Evolutionary conservation across 1,140 invertebrate species (phyloP).

Genomic region (Lucilia sericata): DNA sequence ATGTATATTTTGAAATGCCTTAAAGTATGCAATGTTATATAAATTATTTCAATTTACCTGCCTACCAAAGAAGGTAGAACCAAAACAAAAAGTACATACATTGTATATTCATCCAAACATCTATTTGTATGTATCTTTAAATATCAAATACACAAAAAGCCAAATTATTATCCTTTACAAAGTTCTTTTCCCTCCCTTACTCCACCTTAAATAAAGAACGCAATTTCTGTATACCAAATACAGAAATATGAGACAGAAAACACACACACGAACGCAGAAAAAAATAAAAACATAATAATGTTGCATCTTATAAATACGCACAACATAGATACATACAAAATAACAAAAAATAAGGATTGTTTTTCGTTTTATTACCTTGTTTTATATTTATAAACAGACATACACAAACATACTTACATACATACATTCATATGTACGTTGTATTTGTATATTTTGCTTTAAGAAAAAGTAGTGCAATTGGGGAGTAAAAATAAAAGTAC

Average conservation of each 20-base stretch:
- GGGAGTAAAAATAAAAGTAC: background rate
- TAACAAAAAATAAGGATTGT: background rate
- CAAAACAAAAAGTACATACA: too few species aligned
- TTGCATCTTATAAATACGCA: slow-evolving; percentile 18
- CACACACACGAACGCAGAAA: background rate
- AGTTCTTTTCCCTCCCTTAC: background rate
- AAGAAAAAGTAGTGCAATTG: slow-evolving; percentile 27
- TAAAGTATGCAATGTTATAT: too few species aligned
- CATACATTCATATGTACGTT: background rate
- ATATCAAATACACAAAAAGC: background rate
- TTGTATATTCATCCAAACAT: too few species aligned
- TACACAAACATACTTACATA: background rate
- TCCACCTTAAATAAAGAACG: background rate
- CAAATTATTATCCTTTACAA: background rate
- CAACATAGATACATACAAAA: background rate
- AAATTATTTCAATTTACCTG: too few species aligned
- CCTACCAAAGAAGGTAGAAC: too few species aligned
- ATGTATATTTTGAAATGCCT: too few species aligned
- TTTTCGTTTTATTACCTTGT: slow-evolving; percentile 15
- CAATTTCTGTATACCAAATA: background rate
- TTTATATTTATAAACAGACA: background rate
- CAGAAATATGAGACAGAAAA: background rate
- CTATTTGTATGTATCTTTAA: background rate
- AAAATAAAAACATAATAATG: background rate
- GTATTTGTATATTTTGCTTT: background rate